A percentile compares a stretch with the other conserved stretches of the same genome.
Conservation (phyloP, 2,888 invertebrate species). For the Helobdella robusta region DNA sequence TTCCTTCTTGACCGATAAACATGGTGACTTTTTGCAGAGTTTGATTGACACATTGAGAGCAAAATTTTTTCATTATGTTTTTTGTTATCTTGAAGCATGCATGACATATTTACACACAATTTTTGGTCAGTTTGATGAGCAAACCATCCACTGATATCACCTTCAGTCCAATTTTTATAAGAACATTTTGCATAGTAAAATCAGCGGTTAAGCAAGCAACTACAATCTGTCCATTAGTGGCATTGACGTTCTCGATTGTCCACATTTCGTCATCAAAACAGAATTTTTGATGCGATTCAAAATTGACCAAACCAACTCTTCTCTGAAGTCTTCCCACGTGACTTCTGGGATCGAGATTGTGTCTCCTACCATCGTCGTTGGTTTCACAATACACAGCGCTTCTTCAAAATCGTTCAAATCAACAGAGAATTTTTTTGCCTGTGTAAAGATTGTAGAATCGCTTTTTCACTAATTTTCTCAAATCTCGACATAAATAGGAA, state of each 20-base stretch:
- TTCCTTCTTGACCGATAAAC: slow-evolving; percentile 67
- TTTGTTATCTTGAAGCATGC: slow-evolving; percentile 80
- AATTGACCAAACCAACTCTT: slow-evolving; percentile 2
- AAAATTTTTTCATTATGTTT: slow-evolving; percentile 80
- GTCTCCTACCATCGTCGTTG: slow-evolving; percentile 5
- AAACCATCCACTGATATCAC: slow-evolving; percentile 79
- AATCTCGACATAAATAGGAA: background rate
- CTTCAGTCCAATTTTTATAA: slow-evolving; percentile 85
- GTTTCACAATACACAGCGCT: slow-evolving; percentile 1
- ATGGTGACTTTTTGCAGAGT: slow-evolving; percentile 75
- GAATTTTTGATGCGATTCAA: slow-evolving; percentile 18
- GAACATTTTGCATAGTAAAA: slow-evolving; percentile 92
- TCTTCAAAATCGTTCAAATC: slow-evolving; percentile 4
- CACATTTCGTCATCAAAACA: background rate
- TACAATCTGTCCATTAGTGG: slow-evolving; percentile 39
- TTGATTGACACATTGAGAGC: slow-evolving; percentile 88
- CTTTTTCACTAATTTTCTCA: background rate
- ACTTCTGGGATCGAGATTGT: slow-evolving; percentile 9
- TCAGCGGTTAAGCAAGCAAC: slow-evolving; percentile 94
- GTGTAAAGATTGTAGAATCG: background rate
- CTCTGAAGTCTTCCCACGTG: slow-evolving; percentile 11
- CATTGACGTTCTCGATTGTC: slow-evolving; percentile 29
- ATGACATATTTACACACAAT: slow-evolving; percentile 87
- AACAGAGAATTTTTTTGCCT: background rate
- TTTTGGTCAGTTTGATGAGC: slow-evolving; percentile 74